phyloP scores from a whole-genome alignment of 2,888 invertebrate genomes.

The Hydrotaea diabolus region DNA sequence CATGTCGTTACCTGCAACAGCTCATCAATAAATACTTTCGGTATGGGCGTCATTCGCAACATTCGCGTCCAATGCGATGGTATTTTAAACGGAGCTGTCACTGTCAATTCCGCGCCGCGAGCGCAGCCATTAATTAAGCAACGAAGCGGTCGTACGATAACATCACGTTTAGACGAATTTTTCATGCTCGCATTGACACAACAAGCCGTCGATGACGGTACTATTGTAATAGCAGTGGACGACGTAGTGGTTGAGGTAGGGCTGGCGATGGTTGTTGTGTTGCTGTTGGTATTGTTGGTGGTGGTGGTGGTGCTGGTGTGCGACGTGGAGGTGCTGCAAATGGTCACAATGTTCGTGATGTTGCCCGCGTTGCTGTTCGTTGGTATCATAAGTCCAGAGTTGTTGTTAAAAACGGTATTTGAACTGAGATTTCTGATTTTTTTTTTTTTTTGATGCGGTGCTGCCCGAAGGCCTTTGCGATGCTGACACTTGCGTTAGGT shows the following conservation, averaged over 20 bases:
- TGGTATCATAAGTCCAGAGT: not conserved
- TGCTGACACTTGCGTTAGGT: not conserved
- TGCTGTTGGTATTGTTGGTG: not conserved
- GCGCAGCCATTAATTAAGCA: constrained; percentile 77
- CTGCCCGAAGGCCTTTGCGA: too few relatives aligned
- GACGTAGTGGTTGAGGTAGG: not conserved
- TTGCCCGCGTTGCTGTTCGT: not conserved
- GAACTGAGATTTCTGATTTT: not conserved
- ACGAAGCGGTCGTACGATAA: constrained; percentile 74
- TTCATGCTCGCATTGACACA: constrained; percentile 68
- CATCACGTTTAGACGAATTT: constrained; percentile 75
- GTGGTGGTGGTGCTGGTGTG: not conserved
- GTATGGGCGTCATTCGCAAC: constrained; percentile 76
- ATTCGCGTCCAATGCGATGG: constrained; percentile 79
- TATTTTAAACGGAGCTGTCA: constrained; percentile 76
- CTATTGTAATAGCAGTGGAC: not conserved
- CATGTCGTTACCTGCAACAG: constrained; percentile 78
- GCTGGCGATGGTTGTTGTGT: not conserved
- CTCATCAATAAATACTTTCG: constrained; percentile 78
- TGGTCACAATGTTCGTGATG: not conserved
- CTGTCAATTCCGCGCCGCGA: constrained; percentile 74
- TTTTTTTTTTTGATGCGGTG: not conserved
- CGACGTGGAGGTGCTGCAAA: not conserved
- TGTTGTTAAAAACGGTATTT: not conserved
- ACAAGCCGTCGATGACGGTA: constrained; percentile 35